phyloP scores from a whole-genome alignment of 2,888 invertebrate genomes.

The Drosophila falleni region DNA sequence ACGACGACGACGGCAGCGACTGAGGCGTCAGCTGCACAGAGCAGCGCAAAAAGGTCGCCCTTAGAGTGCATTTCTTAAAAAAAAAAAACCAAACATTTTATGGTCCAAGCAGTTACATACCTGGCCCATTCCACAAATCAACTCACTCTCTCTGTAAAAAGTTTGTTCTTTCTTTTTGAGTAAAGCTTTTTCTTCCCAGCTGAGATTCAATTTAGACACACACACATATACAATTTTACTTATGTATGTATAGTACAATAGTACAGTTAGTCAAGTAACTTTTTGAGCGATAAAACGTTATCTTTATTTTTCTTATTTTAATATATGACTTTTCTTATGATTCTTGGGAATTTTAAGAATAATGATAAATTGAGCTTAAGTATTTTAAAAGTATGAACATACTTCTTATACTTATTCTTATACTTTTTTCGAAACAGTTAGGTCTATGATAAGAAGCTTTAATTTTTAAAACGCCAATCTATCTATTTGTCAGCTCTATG shows the following conservation, averaged over 20 bases:
- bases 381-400: too few relatives aligned
- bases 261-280: too few relatives aligned
- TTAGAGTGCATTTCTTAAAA: slow-evolving; percentile 68
- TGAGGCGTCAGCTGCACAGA: slow-evolving; percentile 62
- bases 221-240: not conserved
- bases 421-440: too few relatives aligned
- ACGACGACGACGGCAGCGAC: slow-evolving; percentile 7
- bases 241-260: not conserved
- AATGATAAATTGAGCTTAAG: too few relatives aligned
- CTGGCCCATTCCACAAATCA: slow-evolving; percentile 22
- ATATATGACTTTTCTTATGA: too few relatives aligned
- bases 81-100: slow-evolving; percentile 15
- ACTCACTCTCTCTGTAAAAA: slow-evolving; percentile 18
- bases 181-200: slow-evolving; percentile 47
- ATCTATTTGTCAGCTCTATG: slow-evolving; percentile 55
- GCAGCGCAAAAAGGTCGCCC: slow-evolving; percentile 62
- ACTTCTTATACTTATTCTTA: too few relatives aligned
- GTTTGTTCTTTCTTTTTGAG: slow-evolving; percentile 28
- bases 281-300: too few relatives aligned
- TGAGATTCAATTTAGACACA: slow-evolving; percentile 25
- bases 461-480: slow-evolving; percentile 46
- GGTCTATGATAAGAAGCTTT: slow-evolving; percentile 3
- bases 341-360: too few relatives aligned
- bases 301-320: too few relatives aligned
- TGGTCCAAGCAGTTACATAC: slow-evolving; percentile 23